Base-by-base conservation (phyloP, 2,888 invertebrate species). In the Nebria brevicollis region DNA sequence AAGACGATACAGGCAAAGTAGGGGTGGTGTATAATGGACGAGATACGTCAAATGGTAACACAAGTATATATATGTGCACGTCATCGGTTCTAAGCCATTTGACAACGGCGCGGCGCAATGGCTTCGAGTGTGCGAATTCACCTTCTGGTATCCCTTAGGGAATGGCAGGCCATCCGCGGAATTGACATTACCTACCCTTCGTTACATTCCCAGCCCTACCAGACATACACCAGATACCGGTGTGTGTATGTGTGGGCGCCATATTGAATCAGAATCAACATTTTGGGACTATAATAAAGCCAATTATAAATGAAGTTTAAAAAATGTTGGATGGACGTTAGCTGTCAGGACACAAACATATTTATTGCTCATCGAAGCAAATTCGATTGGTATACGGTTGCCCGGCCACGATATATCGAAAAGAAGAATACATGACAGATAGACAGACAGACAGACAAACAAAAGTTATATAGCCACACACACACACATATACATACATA, bases 301-400 rank as follows among this genome's bases (percentile, higher is more conserved):
- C 34, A 34, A 34, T 34, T 34, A 34, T 34, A 34, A 34, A 5
- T 34, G 34, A 34, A 34, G 34, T 34, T 34, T 34, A 4, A 34
- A 34, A 34, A 34, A 34, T 34, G 5, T 4, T 34, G 34, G 5
- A 2, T 34, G 34, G 34, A 34, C 34, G 34, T 34, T 54, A 54
- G 54, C 54, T 54, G 54, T 54, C 54, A 54, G 54, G 13, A 54
- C 13, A 2, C 54, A 72, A 80, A 75, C 80, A 80, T 80, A 80
- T 80, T 80, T 80, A 80, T 80, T 80, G 80, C 80, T 72, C 75
- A 80, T 75, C 75, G 80, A 75, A 64, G 75, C 75, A 75, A 80
- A 80, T 80, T n/a, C 72, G 80, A 80, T 80, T 80, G 68, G 75
- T 64, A 34, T 34, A 80, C 72, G 80, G 80, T 75, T 72, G 80